Evolutionary conservation across 2,888 invertebrate genomes (phyloP).

Genomic region (Timema podura): DNA sequence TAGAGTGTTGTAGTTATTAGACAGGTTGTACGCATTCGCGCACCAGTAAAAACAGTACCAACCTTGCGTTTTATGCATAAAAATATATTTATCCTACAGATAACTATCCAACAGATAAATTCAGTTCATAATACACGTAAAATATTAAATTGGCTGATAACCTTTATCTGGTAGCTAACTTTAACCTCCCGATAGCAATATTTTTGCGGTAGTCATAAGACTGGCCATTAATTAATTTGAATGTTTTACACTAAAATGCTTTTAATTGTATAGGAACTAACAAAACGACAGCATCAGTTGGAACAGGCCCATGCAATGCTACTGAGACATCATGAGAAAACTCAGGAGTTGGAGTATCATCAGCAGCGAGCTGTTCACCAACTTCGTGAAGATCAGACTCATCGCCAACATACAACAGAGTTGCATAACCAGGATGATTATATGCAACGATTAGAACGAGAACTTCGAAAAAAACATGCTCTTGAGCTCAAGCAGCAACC

Average conservation of each 20-base stretch:
- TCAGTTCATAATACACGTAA: too few relatives aligned
- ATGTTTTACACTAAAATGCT: background rate
- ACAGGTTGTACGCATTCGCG: too few relatives aligned
- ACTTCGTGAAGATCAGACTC: slow-evolving; percentile 80
- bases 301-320: slow-evolving; percentile 94
- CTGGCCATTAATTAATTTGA: too few relatives aligned
- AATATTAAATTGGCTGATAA: too few relatives aligned
- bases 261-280: slow-evolving; percentile 68
- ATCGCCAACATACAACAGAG: slow-evolving; percentile 91
- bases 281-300: slow-evolving; percentile 90
- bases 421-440: slow-evolving; percentile 94
- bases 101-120: too few relatives aligned
- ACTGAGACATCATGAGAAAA: slow-evolving; percentile 93
- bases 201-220: too few relatives aligned
- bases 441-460: slow-evolving; percentile 89
- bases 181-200: too few relatives aligned
- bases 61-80: too few relatives aligned
- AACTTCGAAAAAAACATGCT: slow-evolving; percentile 94
- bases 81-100: too few relatives aligned
- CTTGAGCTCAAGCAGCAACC: slow-evolving; percentile 97
- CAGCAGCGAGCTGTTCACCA: slow-evolving; percentile 94
- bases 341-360: slow-evolving; percentile 91
- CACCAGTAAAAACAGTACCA: too few relatives aligned
- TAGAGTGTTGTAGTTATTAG: too few relatives aligned
- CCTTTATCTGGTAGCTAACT: too few relatives aligned